A percentile compares a stretch with the other conserved stretches of the same genome.
Conservation (phyloP, 2,888 invertebrate species). For the Synergus laeviventris region DNA sequence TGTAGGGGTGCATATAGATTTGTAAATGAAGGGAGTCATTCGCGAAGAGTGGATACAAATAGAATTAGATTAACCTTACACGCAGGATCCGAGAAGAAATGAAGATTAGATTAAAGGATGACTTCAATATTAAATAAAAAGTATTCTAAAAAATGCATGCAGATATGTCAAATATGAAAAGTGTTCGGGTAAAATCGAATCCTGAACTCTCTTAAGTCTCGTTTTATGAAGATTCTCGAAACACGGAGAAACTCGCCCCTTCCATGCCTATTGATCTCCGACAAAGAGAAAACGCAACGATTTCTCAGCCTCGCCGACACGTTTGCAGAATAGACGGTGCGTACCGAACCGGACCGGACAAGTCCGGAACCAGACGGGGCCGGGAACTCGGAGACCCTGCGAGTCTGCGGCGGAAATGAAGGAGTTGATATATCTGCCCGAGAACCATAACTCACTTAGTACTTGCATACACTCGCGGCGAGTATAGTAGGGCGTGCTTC, state of each 20-base stretch:
- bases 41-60: background rate
- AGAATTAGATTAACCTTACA: background rate
- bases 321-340: constrained; percentile 10
- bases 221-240: constrained; percentile 21
- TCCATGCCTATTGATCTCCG: constrained; percentile 29
- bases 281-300: constrained; percentile 23
- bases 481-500: constrained; percentile 42
- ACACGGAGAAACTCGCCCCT: constrained; percentile 19
- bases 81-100: background rate
- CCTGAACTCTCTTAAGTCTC: background rate
- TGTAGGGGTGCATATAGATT: background rate
- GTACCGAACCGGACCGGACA: constrained; percentile 33
- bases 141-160: background rate
- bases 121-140: too few species aligned
- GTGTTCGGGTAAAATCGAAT: constrained; percentile 2
- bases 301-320: constrained; percentile 10
- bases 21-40: background rate
- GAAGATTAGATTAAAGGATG: background rate
- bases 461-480: constrained; percentile 61
- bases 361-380: constrained; percentile 25
- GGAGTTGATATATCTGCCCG: constrained; percentile 73
- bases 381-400: constrained; percentile 52
- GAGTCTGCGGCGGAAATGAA: constrained; percentile 74
- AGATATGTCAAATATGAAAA: background rate
- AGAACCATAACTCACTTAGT: constrained; percentile 73